Evolutionary conservation across 2,888 invertebrate species (phyloP).

Genomic region (Fragum sueziense): DNA sequence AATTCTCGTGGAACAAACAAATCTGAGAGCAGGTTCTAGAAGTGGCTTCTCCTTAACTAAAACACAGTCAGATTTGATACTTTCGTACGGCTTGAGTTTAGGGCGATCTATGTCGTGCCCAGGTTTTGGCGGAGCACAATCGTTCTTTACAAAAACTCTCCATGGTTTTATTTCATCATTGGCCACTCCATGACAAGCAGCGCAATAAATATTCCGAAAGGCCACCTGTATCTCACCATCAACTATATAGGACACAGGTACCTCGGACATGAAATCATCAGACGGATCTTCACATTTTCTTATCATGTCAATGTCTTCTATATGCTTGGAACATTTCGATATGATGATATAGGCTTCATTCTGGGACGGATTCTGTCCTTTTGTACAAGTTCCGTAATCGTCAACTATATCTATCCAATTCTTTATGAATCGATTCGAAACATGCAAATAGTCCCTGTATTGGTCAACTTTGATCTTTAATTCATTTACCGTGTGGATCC

Average conservation of each 20-base stretch:
- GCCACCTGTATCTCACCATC: not conserved
- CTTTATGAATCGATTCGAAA: not conserved
- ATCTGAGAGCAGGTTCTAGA: not conserved
- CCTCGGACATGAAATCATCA: slow-evolving; percentile 4
- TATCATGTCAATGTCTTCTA: not conserved
- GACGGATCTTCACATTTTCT: slow-evolving; percentile 3
- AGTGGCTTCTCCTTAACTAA: not conserved
- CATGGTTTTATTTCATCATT: not conserved
- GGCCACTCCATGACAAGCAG: not conserved
- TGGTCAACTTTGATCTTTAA: not conserved
- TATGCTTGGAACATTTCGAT: not conserved
- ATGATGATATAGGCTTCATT: not conserved
- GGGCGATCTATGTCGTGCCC: too few relatives aligned
- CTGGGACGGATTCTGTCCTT: too few relatives aligned
- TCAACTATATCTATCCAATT: not conserved
- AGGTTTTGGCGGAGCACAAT: not conserved
- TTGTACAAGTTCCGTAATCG: not conserved
- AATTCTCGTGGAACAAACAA: not conserved
- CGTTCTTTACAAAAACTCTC: not conserved
- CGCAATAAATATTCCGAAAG: slow-evolving; percentile 9
- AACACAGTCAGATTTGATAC: not conserved
- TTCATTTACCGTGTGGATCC: not conserved
- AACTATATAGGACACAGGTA: not conserved
- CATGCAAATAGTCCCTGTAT: not conserved
- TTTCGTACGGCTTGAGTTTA: not conserved